Conservation (phyloP, 2,113 vertebrate species). For the Semnopithecus entellus region DNA sequence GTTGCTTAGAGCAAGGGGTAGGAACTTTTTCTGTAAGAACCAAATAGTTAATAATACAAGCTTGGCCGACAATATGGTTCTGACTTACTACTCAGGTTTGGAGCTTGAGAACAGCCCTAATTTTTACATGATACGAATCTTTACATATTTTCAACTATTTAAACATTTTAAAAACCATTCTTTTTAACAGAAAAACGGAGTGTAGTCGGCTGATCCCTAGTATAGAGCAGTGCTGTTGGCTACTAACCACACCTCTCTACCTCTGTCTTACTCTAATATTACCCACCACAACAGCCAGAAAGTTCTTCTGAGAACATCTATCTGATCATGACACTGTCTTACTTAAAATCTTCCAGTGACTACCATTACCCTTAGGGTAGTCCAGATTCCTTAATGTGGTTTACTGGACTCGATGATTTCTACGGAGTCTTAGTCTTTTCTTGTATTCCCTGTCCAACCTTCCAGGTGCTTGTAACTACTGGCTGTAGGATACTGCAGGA, state of each 20-base stretch:
- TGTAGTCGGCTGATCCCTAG: background rate
- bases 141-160: background rate
- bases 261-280: background rate
- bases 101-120: background rate
- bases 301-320: background rate
- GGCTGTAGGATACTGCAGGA: background rate
- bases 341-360: background rate
- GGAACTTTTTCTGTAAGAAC: background rate
- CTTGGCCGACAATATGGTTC: background rate
- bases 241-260: background rate
- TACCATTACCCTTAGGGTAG: background rate
- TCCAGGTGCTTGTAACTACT: background rate
- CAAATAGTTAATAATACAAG: background rate
- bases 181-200: background rate
- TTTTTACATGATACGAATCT: background rate
- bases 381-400: background rate
- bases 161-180: background rate
- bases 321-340: background rate
- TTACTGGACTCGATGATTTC: background rate
- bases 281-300: background rate
- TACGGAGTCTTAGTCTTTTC: background rate
- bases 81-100: background rate
- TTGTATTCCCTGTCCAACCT: background rate
- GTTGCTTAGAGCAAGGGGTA: background rate
- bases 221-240: background rate